A percentile compares a stretch with the other conserved stretches of the same genome.
Conservation (phyloP, 2,888 invertebrate species). For the Herminia tarsipennalis region DNA sequence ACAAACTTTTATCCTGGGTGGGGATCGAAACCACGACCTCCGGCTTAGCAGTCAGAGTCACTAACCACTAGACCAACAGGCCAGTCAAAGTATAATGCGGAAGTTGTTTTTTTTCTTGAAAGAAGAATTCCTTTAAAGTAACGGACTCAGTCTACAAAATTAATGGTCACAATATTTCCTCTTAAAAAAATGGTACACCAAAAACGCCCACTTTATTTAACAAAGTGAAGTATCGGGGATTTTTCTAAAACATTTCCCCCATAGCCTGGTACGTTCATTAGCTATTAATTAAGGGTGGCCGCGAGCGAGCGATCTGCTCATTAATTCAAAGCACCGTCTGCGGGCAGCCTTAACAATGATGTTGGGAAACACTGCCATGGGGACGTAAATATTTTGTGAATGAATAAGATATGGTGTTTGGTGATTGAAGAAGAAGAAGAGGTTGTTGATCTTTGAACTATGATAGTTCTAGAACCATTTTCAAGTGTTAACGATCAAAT, state of each 20-base stretch:
- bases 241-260: slow-evolving; percentile 43
- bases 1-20: no score
- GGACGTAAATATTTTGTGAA: slow-evolving; percentile 12
- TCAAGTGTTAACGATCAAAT: no score
- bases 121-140: no score
- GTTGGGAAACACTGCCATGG: slow-evolving; percentile 39
- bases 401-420: not conserved
- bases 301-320: slow-evolving; percentile 60
- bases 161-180: not conserved
- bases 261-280: slow-evolving; percentile 51
- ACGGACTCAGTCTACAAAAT: no score
- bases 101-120: no score
- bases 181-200: not conserved
- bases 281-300: slow-evolving; percentile 66
- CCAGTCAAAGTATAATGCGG: no score
- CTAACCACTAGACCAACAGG: no score
- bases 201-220: slow-evolving; percentile 16
- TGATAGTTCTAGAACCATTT: no score
- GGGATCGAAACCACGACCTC: no score
- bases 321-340: slow-evolving; percentile 68
- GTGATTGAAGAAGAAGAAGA: no score
- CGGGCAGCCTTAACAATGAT: slow-evolving; percentile 57
- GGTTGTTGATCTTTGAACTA: no score
- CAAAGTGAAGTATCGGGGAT: slow-evolving; percentile 40
- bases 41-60: no score